phyloP scores from a whole-genome alignment of 2,113 vertebrate species.

The Leptocoma aspasia region DNA sequence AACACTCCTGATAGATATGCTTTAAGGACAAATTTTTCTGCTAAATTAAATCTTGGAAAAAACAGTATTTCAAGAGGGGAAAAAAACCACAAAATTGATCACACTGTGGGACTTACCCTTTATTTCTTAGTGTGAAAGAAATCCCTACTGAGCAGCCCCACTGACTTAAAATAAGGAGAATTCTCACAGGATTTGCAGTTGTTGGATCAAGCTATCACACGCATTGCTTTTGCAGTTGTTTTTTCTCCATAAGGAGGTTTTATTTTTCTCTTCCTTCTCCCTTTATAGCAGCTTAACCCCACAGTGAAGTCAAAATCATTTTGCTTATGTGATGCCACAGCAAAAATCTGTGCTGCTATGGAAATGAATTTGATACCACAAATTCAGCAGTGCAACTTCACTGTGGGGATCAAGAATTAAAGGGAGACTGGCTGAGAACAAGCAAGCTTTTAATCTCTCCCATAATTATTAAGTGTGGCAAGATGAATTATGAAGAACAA shows the following conservation, averaged over 20 bases:
- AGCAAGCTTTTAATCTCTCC: constrained; percentile 32
- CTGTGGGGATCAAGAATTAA: constrained; percentile 24
- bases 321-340: background rate
- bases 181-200: background rate
- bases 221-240: background rate
- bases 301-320: constrained; percentile 28
- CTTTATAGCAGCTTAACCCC: constrained; percentile 6
- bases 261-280: background rate
- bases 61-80: background rate
- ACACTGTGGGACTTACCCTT: background rate
- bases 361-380: constrained; percentile 28
- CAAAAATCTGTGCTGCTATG: background rate
- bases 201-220: background rate
- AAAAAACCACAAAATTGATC: background rate
- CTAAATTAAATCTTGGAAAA: background rate
- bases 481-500: constrained; percentile 44
- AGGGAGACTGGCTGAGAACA: constrained; percentile 18
- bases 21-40: background rate
- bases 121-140: background rate
- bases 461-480: constrained; percentile 1
- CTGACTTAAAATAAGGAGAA: background rate
- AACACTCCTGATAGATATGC: background rate
- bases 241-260: background rate
- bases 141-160: background rate
- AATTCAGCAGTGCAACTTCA: background rate